Conservation (phyloP, 2,888 invertebrate genomes). For the Eurois occulta region DNA sequence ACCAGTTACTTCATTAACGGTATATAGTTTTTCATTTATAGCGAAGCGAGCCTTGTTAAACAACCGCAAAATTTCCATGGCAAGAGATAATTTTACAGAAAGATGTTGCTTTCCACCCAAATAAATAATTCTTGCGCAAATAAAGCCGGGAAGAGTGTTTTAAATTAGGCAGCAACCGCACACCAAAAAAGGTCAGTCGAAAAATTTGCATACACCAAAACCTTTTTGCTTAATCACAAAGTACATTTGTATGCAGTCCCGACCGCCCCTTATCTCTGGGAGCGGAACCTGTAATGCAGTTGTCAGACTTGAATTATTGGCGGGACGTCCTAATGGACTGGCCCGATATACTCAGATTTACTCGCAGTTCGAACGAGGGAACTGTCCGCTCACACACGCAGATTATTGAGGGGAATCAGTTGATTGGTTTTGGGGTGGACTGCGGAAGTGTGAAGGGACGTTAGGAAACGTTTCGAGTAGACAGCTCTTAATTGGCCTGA, state of each 20-base stretch:
- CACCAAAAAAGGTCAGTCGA: conserved; percentile 45
- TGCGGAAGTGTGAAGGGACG: conserved; percentile 13
- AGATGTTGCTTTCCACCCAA: background rate
- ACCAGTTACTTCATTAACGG: conserved; percentile 13
- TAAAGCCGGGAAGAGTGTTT: conserved; percentile 30
- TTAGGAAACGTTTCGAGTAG: conserved; percentile 18
- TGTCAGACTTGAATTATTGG: conserved; percentile 63
- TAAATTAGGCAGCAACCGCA: conserved; percentile 48
- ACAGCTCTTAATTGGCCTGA: conserved; percentile 17
- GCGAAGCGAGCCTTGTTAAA: background rate
- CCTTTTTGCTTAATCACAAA: conserved; percentile 59
- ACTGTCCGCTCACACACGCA: conserved; percentile 37
- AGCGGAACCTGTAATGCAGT: conserved; percentile 62
- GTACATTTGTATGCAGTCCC: conserved; percentile 59
- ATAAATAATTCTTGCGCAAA: conserved; percentile 24
- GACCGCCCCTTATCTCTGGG: conserved; percentile 47
- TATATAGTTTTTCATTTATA: conserved; percentile 10
- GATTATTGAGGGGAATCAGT: conserved; percentile 44
- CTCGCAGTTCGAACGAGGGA: conserved; percentile 37
- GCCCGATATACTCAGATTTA: conserved; percentile 54
- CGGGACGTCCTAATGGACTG: conserved; percentile 57
- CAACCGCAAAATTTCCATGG: background rate
- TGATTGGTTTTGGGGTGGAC: conserved; percentile 47
- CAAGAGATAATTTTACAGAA: background rate
- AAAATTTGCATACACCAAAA: conserved; percentile 55